These are phyloP conservation scores for Palythoa heliodiscus DNA, from an alignment of 92 coral and sea anemone genomes.

Conservation along the genomic window DNA sequence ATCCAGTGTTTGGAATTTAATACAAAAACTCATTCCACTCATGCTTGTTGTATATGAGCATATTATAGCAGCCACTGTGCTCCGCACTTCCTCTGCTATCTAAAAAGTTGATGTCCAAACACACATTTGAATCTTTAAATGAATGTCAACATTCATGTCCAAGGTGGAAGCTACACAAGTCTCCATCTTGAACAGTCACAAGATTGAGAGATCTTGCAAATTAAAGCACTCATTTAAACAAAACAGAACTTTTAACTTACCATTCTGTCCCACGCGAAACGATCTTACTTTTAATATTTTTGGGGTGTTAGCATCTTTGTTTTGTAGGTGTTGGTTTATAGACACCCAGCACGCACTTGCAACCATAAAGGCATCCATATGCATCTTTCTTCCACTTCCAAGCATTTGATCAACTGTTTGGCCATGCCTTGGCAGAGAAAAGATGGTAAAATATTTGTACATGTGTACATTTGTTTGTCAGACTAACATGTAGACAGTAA, in stretches of 20 bases:
- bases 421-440: too few species aligned
- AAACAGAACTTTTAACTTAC: not conserved
- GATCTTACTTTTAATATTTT: not conserved
- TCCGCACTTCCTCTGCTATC: not conserved
- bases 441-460: too few species aligned
- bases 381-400: too few species aligned
- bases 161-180: not conserved
- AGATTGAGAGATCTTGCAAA: conserved; percentile 3
- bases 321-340: too few species aligned
- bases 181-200: conserved; percentile 3
- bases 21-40: not conserved
- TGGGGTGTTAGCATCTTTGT: too few species aligned
- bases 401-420: too few species aligned
- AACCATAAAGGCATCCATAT: too few species aligned
- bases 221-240: not conserved
- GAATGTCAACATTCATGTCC: not conserved
- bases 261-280: not conserved
- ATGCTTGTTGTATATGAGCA: not conserved
- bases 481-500: too few species aligned
- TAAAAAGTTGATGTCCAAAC: not conserved
- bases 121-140: not conserved
- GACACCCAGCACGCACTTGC: too few species aligned
- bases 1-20: not conserved
- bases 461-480: too few species aligned
- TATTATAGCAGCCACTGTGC: not conserved